Conservation (phyloP, 2,113 vertebrate species). For the Protobothrops mucrosquamatus region DNA sequence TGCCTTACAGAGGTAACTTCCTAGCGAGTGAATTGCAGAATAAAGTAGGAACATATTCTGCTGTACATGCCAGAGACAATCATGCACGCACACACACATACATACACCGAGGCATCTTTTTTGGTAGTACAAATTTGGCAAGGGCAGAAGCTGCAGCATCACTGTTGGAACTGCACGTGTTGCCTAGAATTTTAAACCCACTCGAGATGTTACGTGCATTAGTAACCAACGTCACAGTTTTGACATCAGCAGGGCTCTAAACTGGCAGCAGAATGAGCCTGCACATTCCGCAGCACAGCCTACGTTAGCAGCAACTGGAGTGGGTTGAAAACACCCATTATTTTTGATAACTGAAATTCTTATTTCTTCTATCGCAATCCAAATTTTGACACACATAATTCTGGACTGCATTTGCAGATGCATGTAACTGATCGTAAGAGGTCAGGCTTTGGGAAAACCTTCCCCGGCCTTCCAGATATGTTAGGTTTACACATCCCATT, state of each 20-base stretch:
- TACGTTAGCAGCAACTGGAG: background rate
- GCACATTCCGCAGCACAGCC: background rate
- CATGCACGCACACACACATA: background rate
- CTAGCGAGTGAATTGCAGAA: background rate
- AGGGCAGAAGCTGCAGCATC: background rate
- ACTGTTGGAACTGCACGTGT: background rate
- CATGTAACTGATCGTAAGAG: background rate
- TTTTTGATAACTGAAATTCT: background rate
- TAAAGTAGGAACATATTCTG: background rate
- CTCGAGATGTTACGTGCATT: background rate
- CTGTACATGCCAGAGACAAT: background rate
- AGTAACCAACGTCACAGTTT: background rate
- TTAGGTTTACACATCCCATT: background rate
- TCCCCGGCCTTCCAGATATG: background rate
- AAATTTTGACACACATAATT: background rate
- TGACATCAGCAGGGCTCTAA: conserved; percentile 15
- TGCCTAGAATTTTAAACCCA: background rate
- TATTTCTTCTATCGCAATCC: background rate
- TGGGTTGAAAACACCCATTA: background rate
- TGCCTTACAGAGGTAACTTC: background rate
- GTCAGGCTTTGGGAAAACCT: background rate
- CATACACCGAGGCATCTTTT: background rate
- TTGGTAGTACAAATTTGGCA: background rate
- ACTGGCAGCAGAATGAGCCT: background rate
- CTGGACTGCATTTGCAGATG: background rate